Percentiles rank a stretch among this genome's conserved stretches.
These are phyloP conservation scores for Ornithoptera alexandrae DNA, from an alignment of 2,888 invertebrate genomes.

Conservation along the genomic window DNA sequence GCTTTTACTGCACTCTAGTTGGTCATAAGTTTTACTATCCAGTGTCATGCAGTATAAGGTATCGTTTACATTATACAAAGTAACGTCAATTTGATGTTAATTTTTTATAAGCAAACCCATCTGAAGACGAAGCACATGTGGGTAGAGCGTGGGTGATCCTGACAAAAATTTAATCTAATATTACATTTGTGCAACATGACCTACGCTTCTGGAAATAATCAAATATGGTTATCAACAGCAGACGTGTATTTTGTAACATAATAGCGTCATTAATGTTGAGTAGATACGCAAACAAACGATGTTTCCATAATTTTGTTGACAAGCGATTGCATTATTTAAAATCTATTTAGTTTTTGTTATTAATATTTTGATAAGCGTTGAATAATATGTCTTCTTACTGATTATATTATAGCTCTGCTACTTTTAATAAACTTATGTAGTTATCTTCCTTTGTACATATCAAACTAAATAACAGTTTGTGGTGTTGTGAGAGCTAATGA, in stretches of 20 bases:
- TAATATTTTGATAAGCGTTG: not conserved
- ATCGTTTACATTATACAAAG: conserved; percentile 35
- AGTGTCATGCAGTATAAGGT: conserved; percentile 20
- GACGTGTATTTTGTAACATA: conserved; percentile 28
- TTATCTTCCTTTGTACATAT: too few relatives aligned
- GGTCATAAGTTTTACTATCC: conserved; percentile 25
- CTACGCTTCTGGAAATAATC: conserved; percentile 34
- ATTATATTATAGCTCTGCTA: too few relatives aligned
- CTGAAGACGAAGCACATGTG: conserved; percentile 42
- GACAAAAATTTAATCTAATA: conserved; percentile 25
- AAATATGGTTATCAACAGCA: conserved; percentile 37
- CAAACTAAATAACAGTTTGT: too few relatives aligned
- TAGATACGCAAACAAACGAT: not conserved
- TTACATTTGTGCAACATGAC: conserved; percentile 23
- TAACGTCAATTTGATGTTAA: conserved; percentile 38
- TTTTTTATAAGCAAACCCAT: conserved; percentile 43
- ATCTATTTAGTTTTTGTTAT: not conserved
- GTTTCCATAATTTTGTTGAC: conserved; percentile 2
- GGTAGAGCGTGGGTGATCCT: conserved; percentile 43
- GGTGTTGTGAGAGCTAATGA: too few relatives aligned
- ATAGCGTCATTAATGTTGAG: conserved; percentile 13
- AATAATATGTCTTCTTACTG: too few relatives aligned
- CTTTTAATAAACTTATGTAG: too few relatives aligned
- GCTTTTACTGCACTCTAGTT: conserved; percentile 26
- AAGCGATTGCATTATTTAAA: not conserved